phyloP scores from a whole-genome alignment of 1,140 invertebrate species.

The Lepidurus couesii region DNA sequence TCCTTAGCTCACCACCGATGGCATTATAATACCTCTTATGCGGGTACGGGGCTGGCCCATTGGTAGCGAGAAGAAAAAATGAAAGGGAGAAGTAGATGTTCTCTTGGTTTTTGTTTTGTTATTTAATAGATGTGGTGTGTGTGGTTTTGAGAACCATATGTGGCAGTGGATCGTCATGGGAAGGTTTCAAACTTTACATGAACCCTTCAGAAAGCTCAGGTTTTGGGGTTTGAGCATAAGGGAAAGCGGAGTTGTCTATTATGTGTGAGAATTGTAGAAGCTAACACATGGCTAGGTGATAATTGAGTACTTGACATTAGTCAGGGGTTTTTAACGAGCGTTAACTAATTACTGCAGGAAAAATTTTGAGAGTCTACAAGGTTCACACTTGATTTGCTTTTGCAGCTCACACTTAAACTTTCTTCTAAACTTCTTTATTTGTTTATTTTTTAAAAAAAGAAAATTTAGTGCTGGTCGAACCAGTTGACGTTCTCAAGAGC shows the following conservation, averaged over 20 bases:
- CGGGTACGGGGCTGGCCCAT: background rate
- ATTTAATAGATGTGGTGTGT: background rate
- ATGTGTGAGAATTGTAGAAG: background rate
- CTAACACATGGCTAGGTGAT: conserved; percentile 12
- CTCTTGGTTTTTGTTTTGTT: background rate
- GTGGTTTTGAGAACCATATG: background rate
- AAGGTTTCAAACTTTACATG: background rate
- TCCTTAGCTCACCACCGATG: background rate
- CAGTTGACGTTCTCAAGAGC: background rate
- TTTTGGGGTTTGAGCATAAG: background rate
- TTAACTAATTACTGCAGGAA: background rate
- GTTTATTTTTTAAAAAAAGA: too few species aligned
- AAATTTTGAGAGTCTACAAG: background rate
- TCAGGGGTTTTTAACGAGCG: background rate
- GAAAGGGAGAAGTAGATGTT: background rate
- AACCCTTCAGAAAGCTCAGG: background rate
- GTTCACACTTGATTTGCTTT: too few species aligned
- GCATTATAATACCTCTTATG: background rate
- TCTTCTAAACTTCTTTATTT: too few species aligned
- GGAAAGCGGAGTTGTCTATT: background rate
- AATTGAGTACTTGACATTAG: conserved; percentile 22
- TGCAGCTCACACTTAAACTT: too few species aligned
- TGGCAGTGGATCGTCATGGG: background rate
- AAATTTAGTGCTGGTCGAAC: background rate
- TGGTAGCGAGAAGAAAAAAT: background rate